phyloP scores from a whole-genome alignment of 2,797 vertebrate species.

The Notolepis coatsorum region DNA sequence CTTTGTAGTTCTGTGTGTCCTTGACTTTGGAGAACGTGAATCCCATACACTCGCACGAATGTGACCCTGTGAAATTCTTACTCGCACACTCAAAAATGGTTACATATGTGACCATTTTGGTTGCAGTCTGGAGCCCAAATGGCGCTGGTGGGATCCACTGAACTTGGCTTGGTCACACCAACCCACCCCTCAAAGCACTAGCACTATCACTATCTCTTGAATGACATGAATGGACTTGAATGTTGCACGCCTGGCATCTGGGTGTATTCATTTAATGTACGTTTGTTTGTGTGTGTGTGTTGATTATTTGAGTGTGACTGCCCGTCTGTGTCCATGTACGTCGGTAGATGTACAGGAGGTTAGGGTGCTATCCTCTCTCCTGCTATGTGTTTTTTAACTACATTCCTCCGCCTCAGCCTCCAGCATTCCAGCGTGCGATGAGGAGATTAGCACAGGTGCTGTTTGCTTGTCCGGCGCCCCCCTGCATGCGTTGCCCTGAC shows the following conservation, averaged over 20 bases:
- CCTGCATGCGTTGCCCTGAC: constrained; percentile 28
- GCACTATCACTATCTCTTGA: too few species aligned
- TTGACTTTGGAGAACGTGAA: too few species aligned
- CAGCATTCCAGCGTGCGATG: constrained; percentile 8
- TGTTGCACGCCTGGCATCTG: too few species aligned
- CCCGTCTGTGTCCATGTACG: too few species aligned
- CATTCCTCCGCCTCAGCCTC: constrained; percentile 28
- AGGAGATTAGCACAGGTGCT: constrained; percentile 40
- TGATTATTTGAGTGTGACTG: neutral
- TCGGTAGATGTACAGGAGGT: too few species aligned
- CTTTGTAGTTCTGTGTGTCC: too few species aligned
- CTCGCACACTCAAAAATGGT: too few species aligned
- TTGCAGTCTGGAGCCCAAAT: too few species aligned
- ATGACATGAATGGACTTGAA: too few species aligned
- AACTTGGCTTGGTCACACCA: constrained; percentile 2
- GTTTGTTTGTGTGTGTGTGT: neutral
- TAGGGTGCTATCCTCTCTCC: neutral
- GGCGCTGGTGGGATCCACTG: constrained; percentile 9
- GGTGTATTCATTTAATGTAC: neutral
- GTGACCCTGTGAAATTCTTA: too few species aligned
- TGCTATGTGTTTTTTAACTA: constrained; percentile 1
- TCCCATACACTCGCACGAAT: too few species aligned
- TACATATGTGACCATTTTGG: too few species aligned
- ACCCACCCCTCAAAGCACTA: neutral
- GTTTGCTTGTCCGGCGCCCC: constrained; percentile 46